Evolutionary conservation across 1,140 invertebrate genomes (phyloP), one percentile per base, ranked within the genome.

Genomic region (Adoxophyes honmai): DNA sequence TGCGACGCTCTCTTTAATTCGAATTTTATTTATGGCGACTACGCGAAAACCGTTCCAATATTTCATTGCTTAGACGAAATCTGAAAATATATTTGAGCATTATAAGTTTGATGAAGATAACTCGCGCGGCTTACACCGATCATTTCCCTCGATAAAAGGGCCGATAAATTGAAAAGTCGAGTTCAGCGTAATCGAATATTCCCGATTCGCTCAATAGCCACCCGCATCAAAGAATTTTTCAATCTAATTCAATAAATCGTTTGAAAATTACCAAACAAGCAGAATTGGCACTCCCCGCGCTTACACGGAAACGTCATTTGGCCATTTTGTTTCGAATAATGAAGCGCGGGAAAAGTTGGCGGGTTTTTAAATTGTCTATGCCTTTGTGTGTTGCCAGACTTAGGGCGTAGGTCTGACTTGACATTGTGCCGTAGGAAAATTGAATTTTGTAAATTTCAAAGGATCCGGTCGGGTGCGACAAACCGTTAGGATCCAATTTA

Each of bases 111-210:
- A 48, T 48, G 42, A 48, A 57, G 53, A 42, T 60, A 68, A 68
- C 68, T 70, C 66, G 54, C 55, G 59, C 66, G 55, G 80, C 77
- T 81, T 78, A 81, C 78, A 75, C 59, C 70, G 66, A 73, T 72
- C 62, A 74, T 71, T 75, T 74, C 62, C 57, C 57, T 57, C 59
- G 62, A 75, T 68, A 78, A 81, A 81, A 75, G 77, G 73, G 66
- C 62, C 61, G 62, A 57, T 69, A 84, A 87, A 87, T 87, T 85
- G 81, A 87, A 84, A 85, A 87, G 75, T 86, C 81, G 73, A 73
- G 79, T 85, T 68, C 70, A 71, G 66, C 60, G 58, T 87, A 87
- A 87, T 84, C 81, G 75, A 86, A 83, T 87, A 71, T 63, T 60
- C 51, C 52, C 57, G 59, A 71, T 70, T 72, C 73, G 65, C 69